Conservation (phyloP, 2,797 vertebrate genomes). For the Stomatorhinus walkeri region DNA sequence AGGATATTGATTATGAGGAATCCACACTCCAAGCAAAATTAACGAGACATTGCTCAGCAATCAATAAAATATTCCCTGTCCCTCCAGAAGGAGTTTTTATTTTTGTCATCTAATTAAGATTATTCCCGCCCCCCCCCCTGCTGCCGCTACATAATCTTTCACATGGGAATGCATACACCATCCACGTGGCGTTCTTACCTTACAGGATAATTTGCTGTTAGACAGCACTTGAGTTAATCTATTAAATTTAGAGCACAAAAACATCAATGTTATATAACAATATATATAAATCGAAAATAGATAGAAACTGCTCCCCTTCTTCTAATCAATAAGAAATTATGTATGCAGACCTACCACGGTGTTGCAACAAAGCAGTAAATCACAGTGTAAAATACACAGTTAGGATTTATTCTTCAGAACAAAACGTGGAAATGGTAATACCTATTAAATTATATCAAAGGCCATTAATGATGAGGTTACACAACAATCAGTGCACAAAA, state of each 20-base stretch:
- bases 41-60: slow-evolving; percentile 63
- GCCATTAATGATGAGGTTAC: background rate
- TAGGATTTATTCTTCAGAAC: background rate
- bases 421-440: background rate
- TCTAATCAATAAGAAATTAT: background rate
- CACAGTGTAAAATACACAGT: background rate
- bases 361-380: background rate
- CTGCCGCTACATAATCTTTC: background rate
- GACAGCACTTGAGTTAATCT: background rate
- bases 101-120: slow-evolving; percentile 22
- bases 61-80: slow-evolving; percentile 59
- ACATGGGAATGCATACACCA: background rate
- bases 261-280: background rate
- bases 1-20: slow-evolving; percentile 66
- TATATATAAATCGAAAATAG: background rate
- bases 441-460: background rate
- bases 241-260: background rate
- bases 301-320: background rate
- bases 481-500: background rate
- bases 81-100: slow-evolving; percentile 4
- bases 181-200: background rate
- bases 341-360: background rate
- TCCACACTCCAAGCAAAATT: slow-evolving; percentile 70
- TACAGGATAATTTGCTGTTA: background rate
- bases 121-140: background rate